Evolutionary conservation across 2,113 vertebrate genomes (phyloP).

Genomic region (Carassius auratus): DNA sequence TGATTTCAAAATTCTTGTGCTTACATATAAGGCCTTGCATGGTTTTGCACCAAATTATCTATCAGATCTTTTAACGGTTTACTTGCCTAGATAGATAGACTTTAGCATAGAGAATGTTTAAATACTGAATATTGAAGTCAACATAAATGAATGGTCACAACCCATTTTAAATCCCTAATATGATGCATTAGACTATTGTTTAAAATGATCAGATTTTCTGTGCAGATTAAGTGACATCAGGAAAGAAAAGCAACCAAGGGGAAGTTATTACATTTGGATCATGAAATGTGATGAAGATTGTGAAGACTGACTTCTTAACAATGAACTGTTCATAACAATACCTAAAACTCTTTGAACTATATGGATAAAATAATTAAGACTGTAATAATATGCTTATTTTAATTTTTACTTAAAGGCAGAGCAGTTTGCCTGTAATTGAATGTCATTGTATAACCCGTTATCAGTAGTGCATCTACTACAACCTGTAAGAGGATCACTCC

Average conservation of each 20-base stretch:
- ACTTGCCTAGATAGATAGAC: not conserved
- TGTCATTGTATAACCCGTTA: slow-evolving; percentile 45
- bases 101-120: too few relatives aligned
- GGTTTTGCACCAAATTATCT: too few relatives aligned
- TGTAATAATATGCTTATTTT: not conserved
- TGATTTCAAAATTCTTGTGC: too few relatives aligned
- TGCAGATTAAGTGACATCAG: not conserved
- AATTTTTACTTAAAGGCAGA: slow-evolving; percentile 2
- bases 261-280: too few relatives aligned
- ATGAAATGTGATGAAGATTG: too few relatives aligned
- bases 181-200: not conserved
- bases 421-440: slow-evolving; percentile 34
- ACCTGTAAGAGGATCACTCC: slow-evolving; percentile 40
- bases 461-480: slow-evolving; percentile 41
- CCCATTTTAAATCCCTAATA: too few relatives aligned
- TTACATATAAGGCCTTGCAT: too few relatives aligned
- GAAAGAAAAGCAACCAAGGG: too few relatives aligned
- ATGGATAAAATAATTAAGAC: not conserved
- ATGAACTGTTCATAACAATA: not conserved
- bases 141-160: too few relatives aligned
- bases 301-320: not conserved
- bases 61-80: too few relatives aligned
- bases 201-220: not conserved
- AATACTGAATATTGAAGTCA: too few relatives aligned
- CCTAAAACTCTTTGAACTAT: not conserved